Base-by-base conservation (phyloP, 2,113 vertebrate species). In the Taurulus bubalis region DNA sequence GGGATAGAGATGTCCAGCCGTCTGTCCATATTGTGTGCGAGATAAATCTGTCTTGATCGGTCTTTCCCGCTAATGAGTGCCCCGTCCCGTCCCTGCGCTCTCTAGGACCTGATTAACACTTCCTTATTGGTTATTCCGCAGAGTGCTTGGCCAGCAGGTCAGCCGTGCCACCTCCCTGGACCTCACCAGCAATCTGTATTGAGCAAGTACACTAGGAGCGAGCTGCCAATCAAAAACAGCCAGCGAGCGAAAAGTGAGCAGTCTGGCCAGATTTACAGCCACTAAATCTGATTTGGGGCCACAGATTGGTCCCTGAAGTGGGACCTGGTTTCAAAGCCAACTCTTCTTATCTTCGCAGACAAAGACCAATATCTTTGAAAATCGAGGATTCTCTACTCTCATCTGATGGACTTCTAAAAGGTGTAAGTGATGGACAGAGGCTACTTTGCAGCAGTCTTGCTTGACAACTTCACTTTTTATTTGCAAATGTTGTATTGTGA, bases 71-170 rank as follows among this genome's bases (percentile, higher is more conserved):
- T 94, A 91, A 91, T 91, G 87, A 93, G 82, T 51, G 65, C 75
- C 63, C 18, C 7, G 8, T 73, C 70, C 82, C 3, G 18, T 76
- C 32, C 24, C 45, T 12, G 62, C 84, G 65, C 77, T 91, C 84
- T 77, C 34, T 62, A 42, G 69, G 74, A 91, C 87, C 89, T 86
- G 85, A 89, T 91, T 92, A 92, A 82, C 78, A 72, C 71, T 53
- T 75, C 72, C 69, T 89, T 77, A 88, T 71, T 89, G 85, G 76
- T 77, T 77, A 89, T 90, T 93, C 88, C 1, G 6, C 70, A 82
- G 63, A 86, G 72, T 77, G 90, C 87, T 88, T 75, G 81, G 84
- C 79, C 83, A 87, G 82, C 84, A 90, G 82, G 84, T 91, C 90
- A 89, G 79, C 4, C 8, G 11, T 83, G 77, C 80, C 85, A 82